Conservation (phyloP, 2,888 invertebrate genomes). For the Hipparchia sbordonii region DNA sequence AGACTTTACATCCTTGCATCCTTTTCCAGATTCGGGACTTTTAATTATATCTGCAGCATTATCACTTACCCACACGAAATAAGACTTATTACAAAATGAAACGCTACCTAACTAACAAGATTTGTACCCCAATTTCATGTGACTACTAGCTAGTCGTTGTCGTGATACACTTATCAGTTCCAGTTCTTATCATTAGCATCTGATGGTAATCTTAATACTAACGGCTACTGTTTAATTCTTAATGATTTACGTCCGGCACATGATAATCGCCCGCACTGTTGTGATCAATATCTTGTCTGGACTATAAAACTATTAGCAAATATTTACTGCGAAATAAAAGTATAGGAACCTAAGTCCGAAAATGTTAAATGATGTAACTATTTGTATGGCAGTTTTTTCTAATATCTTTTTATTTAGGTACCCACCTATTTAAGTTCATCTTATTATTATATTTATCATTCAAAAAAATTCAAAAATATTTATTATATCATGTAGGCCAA, state of each 20-base stretch:
- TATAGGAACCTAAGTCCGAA: too few relatives aligned
- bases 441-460: too few relatives aligned
- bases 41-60: too few relatives aligned
- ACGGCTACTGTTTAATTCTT: constrained; percentile 3
- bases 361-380: background rate
- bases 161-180: background rate
- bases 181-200: background rate
- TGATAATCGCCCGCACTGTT: background rate
- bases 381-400: too few relatives aligned
- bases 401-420: too few relatives aligned
- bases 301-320: background rate
- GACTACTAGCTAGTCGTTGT: background rate
- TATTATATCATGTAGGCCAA: too few relatives aligned
- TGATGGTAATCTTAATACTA: background rate
- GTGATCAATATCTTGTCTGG: background rate
- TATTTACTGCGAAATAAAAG: too few relatives aligned
- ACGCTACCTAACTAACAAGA: background rate
- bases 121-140: background rate
- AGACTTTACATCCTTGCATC: too few relatives aligned
- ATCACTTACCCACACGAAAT: too few relatives aligned
- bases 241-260: background rate
- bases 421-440: too few relatives aligned
- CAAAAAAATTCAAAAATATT: too few relatives aligned
- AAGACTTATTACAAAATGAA: background rate
- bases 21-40: too few relatives aligned